Conservation (phyloP, 1,140 invertebrate species). For the Hylaeus anthracinus region DNA sequence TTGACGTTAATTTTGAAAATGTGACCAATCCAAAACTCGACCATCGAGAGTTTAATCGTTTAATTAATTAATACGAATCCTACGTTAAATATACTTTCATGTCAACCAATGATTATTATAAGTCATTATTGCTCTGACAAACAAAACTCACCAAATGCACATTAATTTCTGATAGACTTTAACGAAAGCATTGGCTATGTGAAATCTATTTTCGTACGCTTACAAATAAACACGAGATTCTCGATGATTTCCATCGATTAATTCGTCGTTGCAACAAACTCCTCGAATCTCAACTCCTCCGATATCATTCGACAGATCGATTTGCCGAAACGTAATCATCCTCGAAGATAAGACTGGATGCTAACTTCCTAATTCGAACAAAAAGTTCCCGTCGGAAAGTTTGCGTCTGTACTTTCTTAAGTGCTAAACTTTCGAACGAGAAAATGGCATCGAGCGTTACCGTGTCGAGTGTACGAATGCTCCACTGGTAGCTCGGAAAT, state of each 20-base stretch:
- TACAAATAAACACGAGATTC: too few relatives aligned
- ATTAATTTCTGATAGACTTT: too few relatives aligned
- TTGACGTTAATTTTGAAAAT: too few relatives aligned
- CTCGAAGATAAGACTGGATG: constrained; percentile 7
- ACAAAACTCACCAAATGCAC: too few relatives aligned
- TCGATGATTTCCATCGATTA: background rate
- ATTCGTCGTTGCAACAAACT: background rate
- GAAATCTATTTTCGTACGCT: too few relatives aligned
- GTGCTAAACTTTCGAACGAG: constrained; percentile 41
- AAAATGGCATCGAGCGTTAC: constrained; percentile 36
- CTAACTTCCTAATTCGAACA: constrained; percentile 41
- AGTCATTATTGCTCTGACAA: too few relatives aligned
- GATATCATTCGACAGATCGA: constrained; percentile 18
- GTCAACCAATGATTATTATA: too few relatives aligned
- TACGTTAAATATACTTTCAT: too few relatives aligned
- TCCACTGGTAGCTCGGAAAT: constrained; percentile 13
- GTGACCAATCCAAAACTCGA: too few relatives aligned
- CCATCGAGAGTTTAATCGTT: too few relatives aligned
- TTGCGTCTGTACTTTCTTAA: constrained; percentile 26
- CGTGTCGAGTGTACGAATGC: constrained; percentile 31
- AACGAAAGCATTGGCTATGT: too few relatives aligned
- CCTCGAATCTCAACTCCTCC: background rate
- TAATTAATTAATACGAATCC: too few relatives aligned
- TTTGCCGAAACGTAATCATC: background rate
- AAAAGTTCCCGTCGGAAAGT: constrained; percentile 42